Evolutionary conservation across 2,113 vertebrate species (phyloP).

Genomic region (Vulpes ferrilata): DNA sequence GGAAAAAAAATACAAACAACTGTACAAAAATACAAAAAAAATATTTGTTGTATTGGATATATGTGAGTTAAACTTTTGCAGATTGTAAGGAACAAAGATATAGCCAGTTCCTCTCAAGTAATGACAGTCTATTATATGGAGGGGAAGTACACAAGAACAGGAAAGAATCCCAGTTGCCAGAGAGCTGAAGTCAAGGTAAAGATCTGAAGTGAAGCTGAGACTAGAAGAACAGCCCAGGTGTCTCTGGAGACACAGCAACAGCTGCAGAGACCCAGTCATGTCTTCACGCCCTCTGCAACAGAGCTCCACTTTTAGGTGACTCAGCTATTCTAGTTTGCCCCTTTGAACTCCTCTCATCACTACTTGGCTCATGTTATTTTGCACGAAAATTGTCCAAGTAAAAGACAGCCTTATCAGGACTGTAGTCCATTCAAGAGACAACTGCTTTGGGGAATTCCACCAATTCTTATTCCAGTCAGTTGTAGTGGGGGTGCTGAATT

Average conservation of each 20-base stretch:
- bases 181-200: neutral
- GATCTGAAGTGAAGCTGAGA: neutral
- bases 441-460: neutral
- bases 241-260: neutral
- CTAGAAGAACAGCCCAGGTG: neutral
- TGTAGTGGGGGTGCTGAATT: neutral
- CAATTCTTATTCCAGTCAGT: neutral
- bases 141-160: neutral
- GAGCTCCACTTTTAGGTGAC: neutral
- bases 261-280: neutral
- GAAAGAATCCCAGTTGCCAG: neutral
- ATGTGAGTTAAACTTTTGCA: neutral
- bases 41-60: neutral
- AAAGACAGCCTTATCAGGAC: neutral
- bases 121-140: neutral
- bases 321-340: neutral
- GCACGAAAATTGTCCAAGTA: neutral
- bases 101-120: neutral
- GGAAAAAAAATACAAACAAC: neutral
- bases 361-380: neutral
- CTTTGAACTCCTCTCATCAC: neutral
- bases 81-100: neutral
- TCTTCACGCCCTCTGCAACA: neutral
- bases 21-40: neutral
- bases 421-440: neutral